Evolutionary conservation across 2,113 vertebrate genomes (phyloP).

Genomic region (Hippotragus niger): DNA sequence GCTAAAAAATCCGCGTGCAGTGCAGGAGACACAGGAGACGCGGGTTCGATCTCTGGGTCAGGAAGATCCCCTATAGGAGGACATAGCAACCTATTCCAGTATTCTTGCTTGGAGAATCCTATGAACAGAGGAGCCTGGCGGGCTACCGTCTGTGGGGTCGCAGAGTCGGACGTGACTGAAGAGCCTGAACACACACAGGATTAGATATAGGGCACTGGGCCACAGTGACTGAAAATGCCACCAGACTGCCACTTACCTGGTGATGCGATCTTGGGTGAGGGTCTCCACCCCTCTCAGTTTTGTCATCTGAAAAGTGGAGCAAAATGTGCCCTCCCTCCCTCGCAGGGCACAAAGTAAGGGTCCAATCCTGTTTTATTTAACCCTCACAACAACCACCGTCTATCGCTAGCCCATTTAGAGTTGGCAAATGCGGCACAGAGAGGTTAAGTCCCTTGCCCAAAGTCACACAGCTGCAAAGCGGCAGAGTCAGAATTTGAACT

Average conservation of each 20-base stretch:
- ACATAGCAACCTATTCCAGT: neutral
- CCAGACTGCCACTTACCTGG: neutral
- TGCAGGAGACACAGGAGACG: neutral
- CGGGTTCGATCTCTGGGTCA: fast-evolving
- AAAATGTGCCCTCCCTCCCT: neutral
- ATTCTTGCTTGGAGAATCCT: neutral
- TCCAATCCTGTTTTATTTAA: neutral
- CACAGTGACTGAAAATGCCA: neutral
- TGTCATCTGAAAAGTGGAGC: neutral
- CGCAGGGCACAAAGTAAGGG: neutral
- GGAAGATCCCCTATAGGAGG: neutral
- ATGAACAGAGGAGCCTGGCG: neutral
- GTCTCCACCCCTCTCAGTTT: neutral
- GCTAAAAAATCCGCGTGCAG: neutral
- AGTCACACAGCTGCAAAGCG: neutral
- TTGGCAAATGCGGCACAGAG: neutral
- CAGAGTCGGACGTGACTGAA: neutral
- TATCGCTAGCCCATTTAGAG: neutral
- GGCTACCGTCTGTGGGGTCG: neutral
- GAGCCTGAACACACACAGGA: neutral
- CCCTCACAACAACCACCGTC: neutral
- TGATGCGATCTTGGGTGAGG: neutral
- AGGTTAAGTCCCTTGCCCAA: neutral
- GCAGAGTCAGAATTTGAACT: neutral
- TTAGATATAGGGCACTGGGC: neutral